phyloP scores from a whole-genome alignment of 2,888 invertebrate genomes.

The Carcina quercana region DNA sequence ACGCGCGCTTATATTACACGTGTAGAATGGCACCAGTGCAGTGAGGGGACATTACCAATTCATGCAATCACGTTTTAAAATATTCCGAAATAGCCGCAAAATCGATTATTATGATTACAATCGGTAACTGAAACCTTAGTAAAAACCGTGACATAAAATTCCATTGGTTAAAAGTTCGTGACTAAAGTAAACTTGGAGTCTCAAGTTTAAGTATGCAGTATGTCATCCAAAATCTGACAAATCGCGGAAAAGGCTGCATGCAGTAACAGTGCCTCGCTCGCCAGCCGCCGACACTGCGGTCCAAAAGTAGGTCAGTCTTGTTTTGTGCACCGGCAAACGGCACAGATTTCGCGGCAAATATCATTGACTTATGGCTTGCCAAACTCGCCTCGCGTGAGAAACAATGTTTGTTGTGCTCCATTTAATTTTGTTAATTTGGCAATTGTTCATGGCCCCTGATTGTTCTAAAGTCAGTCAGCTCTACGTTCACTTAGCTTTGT shows the following conservation, averaged over 20 bases:
- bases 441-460: too few relatives aligned
- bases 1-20: too few relatives aligned
- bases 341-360: slow-evolving; percentile 39
- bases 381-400: slow-evolving; percentile 27
- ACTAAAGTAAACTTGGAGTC: too few relatives aligned
- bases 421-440: not conserved
- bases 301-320: slow-evolving; percentile 53
- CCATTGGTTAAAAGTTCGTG: too few relatives aligned
- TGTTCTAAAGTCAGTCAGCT: too few relatives aligned
- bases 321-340: slow-evolving; percentile 36
- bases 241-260: slow-evolving; percentile 25
- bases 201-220: not conserved
- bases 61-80: slow-evolving; percentile 3
- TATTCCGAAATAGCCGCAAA: not conserved
- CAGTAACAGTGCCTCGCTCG: slow-evolving; percentile 23
- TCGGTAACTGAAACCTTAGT: too few relatives aligned
- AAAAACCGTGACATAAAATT: too few relatives aligned
- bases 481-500: too few relatives aligned
- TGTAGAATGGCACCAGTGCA: too few relatives aligned
- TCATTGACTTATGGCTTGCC: slow-evolving; percentile 32
- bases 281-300: slow-evolving; percentile 32
- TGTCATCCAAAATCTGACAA: slow-evolving; percentile 1
- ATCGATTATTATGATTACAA: too few relatives aligned
- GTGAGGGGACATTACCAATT: slow-evolving; percentile 5
- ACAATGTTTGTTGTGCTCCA: not conserved